These are phyloP conservation scores for Agrochola litura DNA, from an alignment of 2,888 invertebrate genomes.

Conservation along the genomic window DNA sequence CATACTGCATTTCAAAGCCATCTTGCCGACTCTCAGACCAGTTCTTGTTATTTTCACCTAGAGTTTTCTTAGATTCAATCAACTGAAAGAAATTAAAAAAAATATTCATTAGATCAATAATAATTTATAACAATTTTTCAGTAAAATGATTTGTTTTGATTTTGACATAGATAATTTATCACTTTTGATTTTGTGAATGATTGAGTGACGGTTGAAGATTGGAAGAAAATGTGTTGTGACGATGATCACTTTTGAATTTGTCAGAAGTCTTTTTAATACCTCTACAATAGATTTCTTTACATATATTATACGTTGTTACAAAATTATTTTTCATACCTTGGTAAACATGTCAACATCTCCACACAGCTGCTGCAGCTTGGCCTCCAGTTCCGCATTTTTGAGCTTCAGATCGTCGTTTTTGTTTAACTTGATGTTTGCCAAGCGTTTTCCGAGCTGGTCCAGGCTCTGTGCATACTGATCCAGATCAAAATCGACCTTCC, in stretches of 20 bases:
- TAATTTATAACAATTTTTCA: no score
- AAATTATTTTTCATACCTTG: conserved; percentile 73
- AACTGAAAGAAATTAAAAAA: conserved; percentile 73
- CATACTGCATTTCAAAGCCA: conserved; percentile 75
- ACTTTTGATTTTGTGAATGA: no score
- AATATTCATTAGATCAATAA: conserved; percentile 4
- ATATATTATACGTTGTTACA: background rate
- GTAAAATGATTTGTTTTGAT: background rate
- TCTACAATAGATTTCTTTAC: background rate
- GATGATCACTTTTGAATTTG: no score
- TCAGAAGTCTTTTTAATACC: no score
- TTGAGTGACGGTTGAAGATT: no score
- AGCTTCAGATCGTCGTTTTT: conserved; percentile 70
- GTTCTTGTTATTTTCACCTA: conserved; percentile 77
- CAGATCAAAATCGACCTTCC: conserved; percentile 75
- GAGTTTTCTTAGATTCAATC: conserved; percentile 80
- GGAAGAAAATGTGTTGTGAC: no score
- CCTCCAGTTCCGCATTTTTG: conserved; percentile 79
- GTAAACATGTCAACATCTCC: conserved; percentile 83
- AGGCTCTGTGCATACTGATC: conserved; percentile 80
- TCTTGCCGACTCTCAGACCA: conserved; percentile 69
- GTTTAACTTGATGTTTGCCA: conserved; percentile 78
- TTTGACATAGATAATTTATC: background rate
- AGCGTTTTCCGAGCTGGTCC: conserved; percentile 81
- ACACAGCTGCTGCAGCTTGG: conserved; percentile 78